Evolutionary conservation across 2,797 vertebrate species (phyloP).

Genomic region (Brachyrhaphis roseni): DNA sequence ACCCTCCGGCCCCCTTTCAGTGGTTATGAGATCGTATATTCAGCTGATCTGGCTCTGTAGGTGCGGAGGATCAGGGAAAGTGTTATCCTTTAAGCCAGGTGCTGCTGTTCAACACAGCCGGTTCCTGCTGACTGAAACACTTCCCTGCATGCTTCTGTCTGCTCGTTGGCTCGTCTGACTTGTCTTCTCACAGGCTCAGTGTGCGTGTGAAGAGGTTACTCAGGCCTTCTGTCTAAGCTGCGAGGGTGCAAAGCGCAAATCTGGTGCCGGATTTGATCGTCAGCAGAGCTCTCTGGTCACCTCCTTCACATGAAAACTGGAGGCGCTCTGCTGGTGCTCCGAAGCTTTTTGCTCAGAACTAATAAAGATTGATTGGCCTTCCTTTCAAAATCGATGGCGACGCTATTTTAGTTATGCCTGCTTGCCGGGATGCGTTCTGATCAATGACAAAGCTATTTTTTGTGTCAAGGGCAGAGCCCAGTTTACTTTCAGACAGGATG

Average conservation of each 20-base stretch:
- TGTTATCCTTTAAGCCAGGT: conserved; percentile 76
- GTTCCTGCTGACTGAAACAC: conserved; percentile 70
- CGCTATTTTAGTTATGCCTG: conserved; percentile 77
- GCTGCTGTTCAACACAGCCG: conserved; percentile 68
- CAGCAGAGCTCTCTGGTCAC: conserved; percentile 45
- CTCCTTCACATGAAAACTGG: conserved; percentile 14
- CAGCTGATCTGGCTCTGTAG: conserved; percentile 49
- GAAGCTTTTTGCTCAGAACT: conserved; percentile 66
- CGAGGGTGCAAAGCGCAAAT: conserved; percentile 39
- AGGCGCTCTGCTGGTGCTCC: conserved; percentile 38
- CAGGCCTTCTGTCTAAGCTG: conserved; percentile 52
- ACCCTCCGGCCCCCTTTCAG: neutral
- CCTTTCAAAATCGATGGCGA: conserved; percentile 73
- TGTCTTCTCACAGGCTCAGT: conserved; percentile 37
- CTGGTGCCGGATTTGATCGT: conserved; percentile 37
- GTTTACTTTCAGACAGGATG: conserved; percentile 55
- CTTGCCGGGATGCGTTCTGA: conserved; percentile 68
- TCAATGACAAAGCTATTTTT: conserved; percentile 76
- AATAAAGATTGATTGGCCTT: conserved; percentile 77
- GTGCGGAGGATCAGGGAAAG: conserved; percentile 58
- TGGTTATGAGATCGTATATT: conserved; percentile 56
- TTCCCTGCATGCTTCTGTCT: conserved; percentile 57
- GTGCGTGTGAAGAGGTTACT: conserved; percentile 58
- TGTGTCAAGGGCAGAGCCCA: conserved; percentile 57
- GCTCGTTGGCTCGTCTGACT: conserved; percentile 56